phyloP scores from a whole-genome alignment of 2,797 vertebrate genomes.

The Aldrovandia affinis region DNA sequence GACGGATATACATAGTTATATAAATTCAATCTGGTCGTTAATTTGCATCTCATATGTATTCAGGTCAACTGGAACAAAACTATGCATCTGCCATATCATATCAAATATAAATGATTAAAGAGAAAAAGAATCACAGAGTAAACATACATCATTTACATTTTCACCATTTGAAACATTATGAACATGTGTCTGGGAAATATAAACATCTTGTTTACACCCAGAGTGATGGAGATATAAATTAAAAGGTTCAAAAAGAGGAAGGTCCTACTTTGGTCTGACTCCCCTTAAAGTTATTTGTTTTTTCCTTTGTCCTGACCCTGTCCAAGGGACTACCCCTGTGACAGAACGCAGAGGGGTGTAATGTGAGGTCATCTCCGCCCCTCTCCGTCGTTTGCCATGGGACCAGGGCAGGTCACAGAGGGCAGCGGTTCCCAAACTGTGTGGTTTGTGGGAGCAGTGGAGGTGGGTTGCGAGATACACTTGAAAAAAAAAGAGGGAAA shows the following conservation, averaged over 20 bases:
- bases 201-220: slow-evolving; percentile 7
- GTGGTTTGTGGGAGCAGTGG: too few species aligned
- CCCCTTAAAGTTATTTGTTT: too few species aligned
- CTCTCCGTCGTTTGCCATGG: background rate
- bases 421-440: background rate
- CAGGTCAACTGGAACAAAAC: background rate
- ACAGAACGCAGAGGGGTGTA: background rate
- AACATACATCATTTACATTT: slow-evolving; percentile 8
- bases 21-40: background rate
- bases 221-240: background rate
- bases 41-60: slow-evolving; percentile 13
- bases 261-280: too few species aligned
- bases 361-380: too few species aligned
- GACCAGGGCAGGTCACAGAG: background rate
- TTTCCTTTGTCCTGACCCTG: background rate
- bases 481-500: background rate
- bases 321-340: background rate
- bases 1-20: slow-evolving; percentile 6
- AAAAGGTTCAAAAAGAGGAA: background rate
- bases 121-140: background rate
- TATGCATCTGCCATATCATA: slow-evolving; percentile 13
- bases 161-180: background rate
- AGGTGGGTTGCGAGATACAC: too few species aligned
- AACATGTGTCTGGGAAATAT: background rate
- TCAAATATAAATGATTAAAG: slow-evolving; percentile 5